phyloP scores from a whole-genome alignment of 2,888 invertebrate genomes.

The Tipula lateralis region DNA sequence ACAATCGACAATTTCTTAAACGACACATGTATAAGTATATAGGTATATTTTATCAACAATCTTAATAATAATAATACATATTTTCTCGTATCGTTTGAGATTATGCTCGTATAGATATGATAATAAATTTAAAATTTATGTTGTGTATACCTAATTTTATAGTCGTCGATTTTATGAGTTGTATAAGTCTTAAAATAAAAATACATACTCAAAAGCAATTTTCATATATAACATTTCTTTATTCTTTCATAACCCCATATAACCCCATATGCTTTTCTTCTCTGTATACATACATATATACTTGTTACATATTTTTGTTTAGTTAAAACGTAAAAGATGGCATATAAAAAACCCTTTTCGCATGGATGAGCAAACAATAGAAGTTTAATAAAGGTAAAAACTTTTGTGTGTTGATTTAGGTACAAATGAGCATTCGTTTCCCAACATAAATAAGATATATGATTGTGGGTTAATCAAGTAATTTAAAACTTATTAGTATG shows the following conservation, averaged over 20 bases:
- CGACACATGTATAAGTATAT: too few relatives aligned
- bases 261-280: not conserved
- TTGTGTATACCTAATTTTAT: not conserved
- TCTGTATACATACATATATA: not conserved
- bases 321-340: not conserved
- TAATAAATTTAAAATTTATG: not conserved
- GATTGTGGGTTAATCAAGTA: slow-evolving; percentile 4
- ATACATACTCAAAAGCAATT: not conserved
- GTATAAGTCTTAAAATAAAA: not conserved
- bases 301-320: slow-evolving; percentile 19
- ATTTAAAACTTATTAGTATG: not conserved
- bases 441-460: not conserved
- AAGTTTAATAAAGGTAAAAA: not conserved
- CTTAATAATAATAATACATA: not conserved
- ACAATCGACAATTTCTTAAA: not conserved
- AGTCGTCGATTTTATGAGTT: not conserved
- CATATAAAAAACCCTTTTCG: not conserved
- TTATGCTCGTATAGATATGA: too few relatives aligned
- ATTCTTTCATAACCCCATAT: not conserved
- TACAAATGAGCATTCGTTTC: slow-evolving; percentile 6
- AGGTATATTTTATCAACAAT: not conserved
- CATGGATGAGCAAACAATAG: slow-evolving; percentile 6
- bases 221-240: not conserved
- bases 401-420: slow-evolving; percentile 6
- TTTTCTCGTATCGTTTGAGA: not conserved